phyloP scores from a whole-genome alignment of 2,888 invertebrate species.

The Thysanoteuthis rhombus region DNA sequence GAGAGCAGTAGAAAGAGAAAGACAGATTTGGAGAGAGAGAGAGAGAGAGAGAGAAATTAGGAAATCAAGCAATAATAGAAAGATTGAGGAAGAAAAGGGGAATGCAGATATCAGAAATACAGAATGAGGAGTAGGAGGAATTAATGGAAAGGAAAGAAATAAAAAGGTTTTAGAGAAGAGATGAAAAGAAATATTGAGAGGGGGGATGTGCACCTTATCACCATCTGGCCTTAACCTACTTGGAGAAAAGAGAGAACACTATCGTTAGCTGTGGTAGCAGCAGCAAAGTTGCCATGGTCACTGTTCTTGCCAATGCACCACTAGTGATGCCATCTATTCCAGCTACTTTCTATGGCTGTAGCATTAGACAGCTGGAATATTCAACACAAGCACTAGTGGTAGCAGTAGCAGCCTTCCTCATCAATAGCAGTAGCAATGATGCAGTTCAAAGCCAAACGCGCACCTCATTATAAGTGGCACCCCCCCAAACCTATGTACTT shows the following conservation, averaged over 20 bases:
- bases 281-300: constrained; percentile 12
- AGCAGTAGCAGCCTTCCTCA: background rate
- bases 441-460: background rate
- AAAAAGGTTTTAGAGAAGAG: background rate
- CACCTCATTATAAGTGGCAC: background rate
- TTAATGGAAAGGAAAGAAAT: background rate
- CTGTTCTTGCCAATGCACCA: background rate
- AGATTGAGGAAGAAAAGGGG: background rate
- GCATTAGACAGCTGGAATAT: background rate
- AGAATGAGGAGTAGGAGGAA: background rate
- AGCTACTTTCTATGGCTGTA: background rate
- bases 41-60: too few relatives aligned
- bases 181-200: background rate
- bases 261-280: background rate
- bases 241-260: background rate
- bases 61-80: background rate
- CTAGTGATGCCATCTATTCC: background rate
- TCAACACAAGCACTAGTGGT: background rate
- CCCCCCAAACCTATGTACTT: background rate
- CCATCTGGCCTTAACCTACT: background rate
- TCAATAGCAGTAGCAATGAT: background rate
- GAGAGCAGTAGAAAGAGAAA: background rate
- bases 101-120: background rate
- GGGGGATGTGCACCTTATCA: background rate
- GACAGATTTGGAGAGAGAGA: background rate